Evolutionary conservation across 2,797 vertebrate genomes (phyloP), one percentile per base, ranked within the genome.

Genomic region (Darevskia nairensis): DNA sequence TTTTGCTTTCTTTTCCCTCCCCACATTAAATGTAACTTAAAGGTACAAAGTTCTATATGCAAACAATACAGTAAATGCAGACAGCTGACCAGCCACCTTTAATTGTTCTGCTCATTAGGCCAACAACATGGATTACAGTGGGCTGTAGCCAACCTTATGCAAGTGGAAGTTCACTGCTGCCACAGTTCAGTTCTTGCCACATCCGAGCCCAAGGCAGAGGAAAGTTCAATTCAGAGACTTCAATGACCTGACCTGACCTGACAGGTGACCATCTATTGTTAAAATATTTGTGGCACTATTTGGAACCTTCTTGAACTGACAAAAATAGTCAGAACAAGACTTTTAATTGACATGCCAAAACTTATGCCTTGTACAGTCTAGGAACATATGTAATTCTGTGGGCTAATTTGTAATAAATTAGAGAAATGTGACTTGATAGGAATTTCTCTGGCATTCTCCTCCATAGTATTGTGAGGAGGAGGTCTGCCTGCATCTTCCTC

Each of bases 51-150:
- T 41, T 79, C 41, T 88, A 46, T 64, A n/a, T 23, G 27, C n/a
- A 76, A 86, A 76, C 35, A 46, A n/a, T 41, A 32, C 77, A 86
- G 39, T 27, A 85, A 83, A 85, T 41, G 55, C n/a, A 39, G 77
- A 44, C 61, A 77, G 10, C 9, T 66, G 55, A 75, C 69, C 72
- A 39, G 72, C 77, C 10, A 44, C 19, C 59, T 66, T 77, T 46
- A 85, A 46, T 46, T 66, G 84, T 66, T 44, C 10, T 29, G 25
- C 6, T 66, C 32, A 80, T 85, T 41, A 72, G 32, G 5, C 55
- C 61, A 80, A 25, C 61, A 80, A 29, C n/a, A 80, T 66, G 69
- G 29, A 10, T 81, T 75, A 75, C n/a, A 44, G 32, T 32, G n/a
- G 25, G 68, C 23, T 86, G 3, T n/a, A 74, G 25, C 50, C 76